Conservation (phyloP, 2,888 invertebrate species). For the Embidobia sp. region DNA sequence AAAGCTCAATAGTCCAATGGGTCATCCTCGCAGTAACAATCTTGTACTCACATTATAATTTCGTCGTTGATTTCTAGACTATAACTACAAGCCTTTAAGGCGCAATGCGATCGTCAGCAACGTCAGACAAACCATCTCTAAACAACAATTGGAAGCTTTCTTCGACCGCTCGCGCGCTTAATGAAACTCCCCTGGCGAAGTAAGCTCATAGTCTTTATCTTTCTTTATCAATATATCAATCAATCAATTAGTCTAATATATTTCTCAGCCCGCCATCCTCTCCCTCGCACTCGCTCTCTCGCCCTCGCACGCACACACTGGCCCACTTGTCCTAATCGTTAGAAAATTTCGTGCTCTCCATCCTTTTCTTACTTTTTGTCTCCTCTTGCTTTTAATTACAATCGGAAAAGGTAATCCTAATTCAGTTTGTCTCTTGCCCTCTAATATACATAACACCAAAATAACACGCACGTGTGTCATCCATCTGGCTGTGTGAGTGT, state of each 20-base stretch:
- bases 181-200: slow-evolving; percentile 56
- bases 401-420: slow-evolving; percentile 49
- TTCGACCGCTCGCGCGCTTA: slow-evolving; percentile 57
- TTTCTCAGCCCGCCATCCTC: slow-evolving; percentile 6
- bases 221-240: slow-evolving; percentile 54
- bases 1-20: slow-evolving; percentile 47
- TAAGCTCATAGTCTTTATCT: slow-evolving; percentile 62
- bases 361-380: slow-evolving; percentile 36
- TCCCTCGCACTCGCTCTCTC: slow-evolving; percentile 4
- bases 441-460: slow-evolving; percentile 63
- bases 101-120: slow-evolving; percentile 57
- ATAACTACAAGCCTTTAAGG: slow-evolving; percentile 65
- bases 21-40: slow-evolving; percentile 62
- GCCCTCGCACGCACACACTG: slow-evolving; percentile 11
- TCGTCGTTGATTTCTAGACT: slow-evolving; percentile 63
- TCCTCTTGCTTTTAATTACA: slow-evolving; percentile 57
- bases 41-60: slow-evolving; percentile 64
- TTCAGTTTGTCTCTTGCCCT: slow-evolving; percentile 35
- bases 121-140: slow-evolving; percentile 49
- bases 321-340: slow-evolving; percentile 44
- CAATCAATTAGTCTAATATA: slow-evolving; percentile 62
- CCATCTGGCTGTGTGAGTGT: too few relatives aligned
- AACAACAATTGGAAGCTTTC: slow-evolving; percentile 61
- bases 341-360: slow-evolving; percentile 56
- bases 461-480: slow-evolving; percentile 41